Evolutionary conservation across 2,888 invertebrate species (phyloP), one percentile per base, ranked within the genome.

Genomic region (Pollenia griseotomentosa): DNA sequence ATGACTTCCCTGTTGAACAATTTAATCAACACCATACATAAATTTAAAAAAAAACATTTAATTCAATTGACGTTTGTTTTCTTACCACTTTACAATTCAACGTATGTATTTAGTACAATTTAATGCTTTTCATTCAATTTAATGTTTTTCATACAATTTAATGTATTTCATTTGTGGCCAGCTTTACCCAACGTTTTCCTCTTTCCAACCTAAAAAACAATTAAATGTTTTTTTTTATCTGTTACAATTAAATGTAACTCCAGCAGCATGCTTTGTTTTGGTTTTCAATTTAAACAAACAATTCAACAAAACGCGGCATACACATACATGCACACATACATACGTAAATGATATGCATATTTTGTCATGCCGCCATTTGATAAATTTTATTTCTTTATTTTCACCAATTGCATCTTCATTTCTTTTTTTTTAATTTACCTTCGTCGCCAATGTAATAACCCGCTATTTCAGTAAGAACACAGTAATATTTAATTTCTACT

Each of bases 231-330:
- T 16, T n/a, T 16, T 53, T 53, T 53, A 53, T 53, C 14, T 53
- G 53, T 53, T 14, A 53, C 53, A 53, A 53, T 53, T 14, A 53
- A 53, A 53, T 53, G 53, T 53, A 53, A 53, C 53, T 53, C 53
- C 53, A 53, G 14, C 16, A 53, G 53, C 53, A 53, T 53, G 53
- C 53, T 53, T 53, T 53, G 53, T 53, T 53, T 14, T 14, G 53
- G 7, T 53, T 53, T 53, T 53, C 7, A 14, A 53, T 12, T 53
- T 14, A 53, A 53, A 53, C 53, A 12, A 53, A 53, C 53, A 53
- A 53, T 14, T 53, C 2, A 14, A 53, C 53, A 53, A 14, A 53
- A 12, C 14, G 11, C 53, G 11, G 53, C 3, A 53, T 53, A 16
- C 53, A 53, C 53, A 53, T 11, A 53, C 53, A 53, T 53, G 16